A percentile compares a stretch with the other conserved stretches of the same genome.
phyloP scores from a whole-genome alignment of 2,888 invertebrate genomes.

The Pyrocoelia pectoralis region DNA sequence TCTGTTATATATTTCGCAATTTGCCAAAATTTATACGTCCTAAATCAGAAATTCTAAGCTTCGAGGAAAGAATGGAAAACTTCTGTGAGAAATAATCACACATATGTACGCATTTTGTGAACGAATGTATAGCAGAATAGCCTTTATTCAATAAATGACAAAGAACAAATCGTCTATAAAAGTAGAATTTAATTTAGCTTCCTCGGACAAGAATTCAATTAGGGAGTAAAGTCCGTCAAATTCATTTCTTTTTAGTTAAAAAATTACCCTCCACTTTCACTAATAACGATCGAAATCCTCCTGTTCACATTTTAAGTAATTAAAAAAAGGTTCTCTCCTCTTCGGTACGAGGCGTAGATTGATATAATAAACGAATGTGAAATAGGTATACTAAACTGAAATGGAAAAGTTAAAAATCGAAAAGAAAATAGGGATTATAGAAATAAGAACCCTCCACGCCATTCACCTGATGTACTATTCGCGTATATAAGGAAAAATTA shows the following conservation, averaged over 20 bases:
- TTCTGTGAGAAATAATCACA: too few species aligned
- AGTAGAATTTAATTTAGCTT: conserved; percentile 55
- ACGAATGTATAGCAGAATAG: conserved; percentile 15
- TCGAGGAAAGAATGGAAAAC: too few species aligned
- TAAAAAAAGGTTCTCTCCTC: conserved; percentile 1
- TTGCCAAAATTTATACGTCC: too few species aligned
- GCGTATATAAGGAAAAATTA: conserved; percentile 26
- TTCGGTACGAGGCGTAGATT: background rate
- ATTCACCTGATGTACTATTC: conserved; percentile 42
- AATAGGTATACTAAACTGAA: conserved; percentile 5
- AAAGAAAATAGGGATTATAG: conserved; percentile 45
- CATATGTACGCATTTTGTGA: too few species aligned
- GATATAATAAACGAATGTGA: background rate
- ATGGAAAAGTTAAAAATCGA: conserved; percentile 32
- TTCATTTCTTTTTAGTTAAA: conserved; percentile 54
- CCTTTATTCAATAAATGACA: conserved; percentile 49
- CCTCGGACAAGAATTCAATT: conserved; percentile 54
- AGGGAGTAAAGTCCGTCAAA: conserved; percentile 51
- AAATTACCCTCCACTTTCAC: conserved; percentile 44
- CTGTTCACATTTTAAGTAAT: background rate
- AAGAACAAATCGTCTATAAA: conserved; percentile 54
- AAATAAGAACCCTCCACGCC: conserved; percentile 42
- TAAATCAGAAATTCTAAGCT: too few species aligned
- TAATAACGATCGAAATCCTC: conserved; percentile 42
- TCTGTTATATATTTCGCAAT: too few species aligned